Evolutionary conservation across 1,140 invertebrate species (phyloP), one percentile per base, ranked within the genome.

Genomic region (Steinernema khuongi): DNA sequence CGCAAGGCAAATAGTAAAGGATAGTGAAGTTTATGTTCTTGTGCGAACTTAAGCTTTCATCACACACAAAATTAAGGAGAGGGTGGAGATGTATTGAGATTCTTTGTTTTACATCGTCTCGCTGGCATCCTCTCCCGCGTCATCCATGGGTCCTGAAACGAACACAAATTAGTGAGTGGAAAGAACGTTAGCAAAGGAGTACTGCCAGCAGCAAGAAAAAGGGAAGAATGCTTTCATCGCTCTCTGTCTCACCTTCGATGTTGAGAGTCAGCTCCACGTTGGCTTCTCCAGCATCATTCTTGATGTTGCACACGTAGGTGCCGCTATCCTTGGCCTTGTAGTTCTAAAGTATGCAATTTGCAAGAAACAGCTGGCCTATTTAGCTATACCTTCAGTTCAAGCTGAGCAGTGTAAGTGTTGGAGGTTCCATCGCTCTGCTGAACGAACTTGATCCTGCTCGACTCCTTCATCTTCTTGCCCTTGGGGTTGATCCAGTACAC

Each of bases 231-330:
- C 44, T 31, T 31, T 71, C 17, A 18, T 17, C 26, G 0, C 26
- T 18, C 19, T 50, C 41, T 17, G 30, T 50, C 79, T 74, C 80
- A 88, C 88, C 93, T 88, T 96, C 94, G 85, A 99, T 97, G 86
- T 99, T 99, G 67, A 99, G 88, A 85, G 96, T 97, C 2, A 99
- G 89, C 87, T 97, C 98, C 43, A 96, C 96, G 86, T 97, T 98
- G 77, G 93, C 94, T 88, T 98, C 95, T 69, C 96, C 96, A 85
- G 91, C 92, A 86, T 95, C 93, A 86, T 99, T 99, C 86, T 93
- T 91, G 11, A 97, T 94, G 86, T 96, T 92, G 88, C 95, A 97
- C 85, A 94, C 91, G 88, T 98, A 99, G 71, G 93, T 93, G 50
- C 96, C 96, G 83, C 94, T 94, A 88, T 99, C 96, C 75, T 92